Percentiles rank a stretch among this genome's conserved stretches.
phyloP scores from a whole-genome alignment of 1,140 invertebrate species.

The Lysiphlebus fabarum region DNA sequence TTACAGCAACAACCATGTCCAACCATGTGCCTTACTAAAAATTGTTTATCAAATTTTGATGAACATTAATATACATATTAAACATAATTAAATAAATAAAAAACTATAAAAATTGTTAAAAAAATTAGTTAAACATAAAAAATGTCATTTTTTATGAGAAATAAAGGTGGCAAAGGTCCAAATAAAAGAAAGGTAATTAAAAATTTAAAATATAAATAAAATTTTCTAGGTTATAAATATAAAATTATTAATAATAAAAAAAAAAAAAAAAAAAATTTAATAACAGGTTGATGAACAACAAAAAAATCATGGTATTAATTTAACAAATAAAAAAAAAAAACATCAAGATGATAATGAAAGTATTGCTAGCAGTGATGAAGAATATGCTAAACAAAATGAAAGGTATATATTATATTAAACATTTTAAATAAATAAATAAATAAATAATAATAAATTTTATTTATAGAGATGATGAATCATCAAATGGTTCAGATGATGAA shows the following conservation, averaged over 20 bases:
- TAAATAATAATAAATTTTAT: conserved; percentile 7
- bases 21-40: too few relatives aligned
- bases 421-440: not conserved
- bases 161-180: conserved; percentile 25
- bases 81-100: too few relatives aligned
- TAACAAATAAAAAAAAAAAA: conserved; percentile 23
- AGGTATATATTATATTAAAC: conserved; percentile 17
- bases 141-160: conserved; percentile 47
- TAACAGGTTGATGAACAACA: conserved; percentile 29
- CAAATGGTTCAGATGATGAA: conserved; percentile 62
- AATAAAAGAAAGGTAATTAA: conserved; percentile 40
- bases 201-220: conserved; percentile 3
- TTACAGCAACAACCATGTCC: too few relatives aligned
- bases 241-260: conserved; percentile 13
- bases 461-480: conserved; percentile 23
- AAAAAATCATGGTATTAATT: conserved; percentile 14
- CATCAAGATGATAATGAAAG: conserved; percentile 39
- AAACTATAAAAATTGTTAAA: too few relatives aligned
- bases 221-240: not conserved
- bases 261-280: conserved; percentile 8
- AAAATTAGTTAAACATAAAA: too few relatives aligned
- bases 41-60: too few relatives aligned
- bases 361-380: conserved; percentile 48
- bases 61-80: too few relatives aligned
- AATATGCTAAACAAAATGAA: conserved; percentile 41